Conservation (phyloP, 2,113 vertebrate genomes). For the Atlantisia rogersi region DNA sequence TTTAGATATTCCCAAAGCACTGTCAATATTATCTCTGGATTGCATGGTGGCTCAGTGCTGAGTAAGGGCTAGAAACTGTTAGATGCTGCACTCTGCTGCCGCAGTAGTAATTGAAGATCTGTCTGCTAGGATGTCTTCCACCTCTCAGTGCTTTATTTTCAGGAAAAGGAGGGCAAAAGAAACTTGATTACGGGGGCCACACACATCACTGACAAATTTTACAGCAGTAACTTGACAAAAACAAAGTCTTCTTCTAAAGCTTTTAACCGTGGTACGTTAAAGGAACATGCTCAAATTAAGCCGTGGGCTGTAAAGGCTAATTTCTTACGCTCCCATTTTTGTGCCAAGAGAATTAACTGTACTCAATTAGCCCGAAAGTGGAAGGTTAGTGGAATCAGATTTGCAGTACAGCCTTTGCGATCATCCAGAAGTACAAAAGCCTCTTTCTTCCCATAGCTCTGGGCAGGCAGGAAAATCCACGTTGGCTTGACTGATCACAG, state of each 20-base stretch:
- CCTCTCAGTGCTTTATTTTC: neutral
- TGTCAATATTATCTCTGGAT: neutral
- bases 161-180: neutral
- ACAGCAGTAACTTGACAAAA: neutral
- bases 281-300: neutral
- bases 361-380: neutral
- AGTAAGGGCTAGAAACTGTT: neutral
- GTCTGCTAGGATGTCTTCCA: neutral
- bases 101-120: neutral
- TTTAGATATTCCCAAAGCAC: neutral
- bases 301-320: neutral
- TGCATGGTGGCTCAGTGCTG: neutral
- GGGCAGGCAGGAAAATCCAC: neutral
- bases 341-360: neutral
- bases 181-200: neutral
- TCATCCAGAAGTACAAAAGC: neutral
- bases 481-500: neutral
- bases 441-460: neutral
- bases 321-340: neutral
- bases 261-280: neutral
- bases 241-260: neutral
- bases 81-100: neutral
- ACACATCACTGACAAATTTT: neutral
- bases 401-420: neutral
- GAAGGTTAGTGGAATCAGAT: neutral